phyloP scores from a whole-genome alignment of 1,140 invertebrate species.

The Wasmannia auropunctata region DNA sequence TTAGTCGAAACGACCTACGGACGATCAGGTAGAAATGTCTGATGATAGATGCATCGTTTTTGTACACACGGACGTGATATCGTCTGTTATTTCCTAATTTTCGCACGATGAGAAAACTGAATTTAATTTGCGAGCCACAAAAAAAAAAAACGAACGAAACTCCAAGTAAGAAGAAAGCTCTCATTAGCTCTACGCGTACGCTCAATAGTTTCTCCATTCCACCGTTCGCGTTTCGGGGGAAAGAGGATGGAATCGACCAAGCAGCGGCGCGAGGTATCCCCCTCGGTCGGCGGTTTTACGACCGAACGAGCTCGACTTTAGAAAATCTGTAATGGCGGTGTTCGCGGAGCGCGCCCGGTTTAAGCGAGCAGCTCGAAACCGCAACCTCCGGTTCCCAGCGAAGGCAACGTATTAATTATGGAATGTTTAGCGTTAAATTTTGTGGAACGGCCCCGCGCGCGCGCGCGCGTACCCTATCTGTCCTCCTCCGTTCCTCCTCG shows the following conservation, averaged over 20 bases:
- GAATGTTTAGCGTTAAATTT: slow-evolving; percentile 82
- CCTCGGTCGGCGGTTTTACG: slow-evolving; percentile 68
- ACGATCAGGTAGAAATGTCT: not conserved
- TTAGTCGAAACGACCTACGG: slow-evolving; percentile 1
- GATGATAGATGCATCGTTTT: not conserved
- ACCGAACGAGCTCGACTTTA: slow-evolving; percentile 62
- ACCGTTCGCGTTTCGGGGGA: not conserved
- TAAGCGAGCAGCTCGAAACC: slow-evolving; percentile 76
- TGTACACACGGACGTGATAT: not conserved
- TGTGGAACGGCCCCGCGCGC: slow-evolving; percentile 77
- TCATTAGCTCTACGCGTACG: too few species aligned
- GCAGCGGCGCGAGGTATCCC: not conserved
- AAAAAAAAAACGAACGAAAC: not conserved
- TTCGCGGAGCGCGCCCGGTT: slow-evolving; percentile 67
- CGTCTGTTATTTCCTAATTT: slow-evolving; percentile 9
- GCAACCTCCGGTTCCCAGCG: slow-evolving; percentile 82
- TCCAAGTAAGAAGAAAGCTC: not conserved
- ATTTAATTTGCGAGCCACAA: not conserved
- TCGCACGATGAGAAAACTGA: not conserved
- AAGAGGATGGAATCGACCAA: not conserved
- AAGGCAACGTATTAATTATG: slow-evolving; percentile 82
- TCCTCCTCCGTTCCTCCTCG: slow-evolving; percentile 39
- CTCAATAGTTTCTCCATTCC: not conserved
- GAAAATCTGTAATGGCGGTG: slow-evolving; percentile 68
- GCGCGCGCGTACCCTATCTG: not conserved